These are phyloP conservation scores for Ctena decussata DNA, from an alignment of 2,888 invertebrate genomes.

Conservation along the genomic window DNA sequence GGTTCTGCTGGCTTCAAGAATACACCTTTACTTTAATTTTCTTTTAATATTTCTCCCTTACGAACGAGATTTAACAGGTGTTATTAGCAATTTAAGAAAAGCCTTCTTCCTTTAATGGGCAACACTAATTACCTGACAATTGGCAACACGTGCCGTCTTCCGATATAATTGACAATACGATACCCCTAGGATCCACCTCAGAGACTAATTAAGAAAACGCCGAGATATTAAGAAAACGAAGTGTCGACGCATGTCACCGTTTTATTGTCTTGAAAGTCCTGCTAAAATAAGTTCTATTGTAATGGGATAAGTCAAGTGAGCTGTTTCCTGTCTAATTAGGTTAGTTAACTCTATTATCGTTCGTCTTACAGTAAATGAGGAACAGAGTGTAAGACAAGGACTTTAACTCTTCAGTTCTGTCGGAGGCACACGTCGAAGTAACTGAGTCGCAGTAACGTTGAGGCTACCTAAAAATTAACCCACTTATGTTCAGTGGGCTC, in stretches of 20 bases:
- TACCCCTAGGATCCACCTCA: constrained; percentile 27
- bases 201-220: constrained; percentile 46
- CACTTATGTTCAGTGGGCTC: too few species aligned
- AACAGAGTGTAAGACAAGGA: too few species aligned
- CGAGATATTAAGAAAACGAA: not conserved
- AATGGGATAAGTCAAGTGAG: not conserved
- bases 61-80: not conserved
- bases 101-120: not conserved
- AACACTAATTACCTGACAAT: constrained; percentile 8
- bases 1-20: too few species aligned
- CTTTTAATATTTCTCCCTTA: not conserved
- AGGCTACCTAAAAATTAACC: too few species aligned
- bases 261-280: not conserved
- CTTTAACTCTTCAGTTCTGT: too few species aligned
- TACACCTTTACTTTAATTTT: too few species aligned
- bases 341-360: not conserved
- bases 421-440: too few species aligned
- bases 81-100: not conserved
- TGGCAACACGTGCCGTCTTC: not conserved
- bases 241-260: not conserved
- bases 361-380: too few species aligned
- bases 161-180: constrained; percentile 28
- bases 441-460: too few species aligned
- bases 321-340: not conserved
- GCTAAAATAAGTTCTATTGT: not conserved